Evolutionary conservation across 2,113 vertebrate species (phyloP).

Genomic region (Columba janthina): DNA sequence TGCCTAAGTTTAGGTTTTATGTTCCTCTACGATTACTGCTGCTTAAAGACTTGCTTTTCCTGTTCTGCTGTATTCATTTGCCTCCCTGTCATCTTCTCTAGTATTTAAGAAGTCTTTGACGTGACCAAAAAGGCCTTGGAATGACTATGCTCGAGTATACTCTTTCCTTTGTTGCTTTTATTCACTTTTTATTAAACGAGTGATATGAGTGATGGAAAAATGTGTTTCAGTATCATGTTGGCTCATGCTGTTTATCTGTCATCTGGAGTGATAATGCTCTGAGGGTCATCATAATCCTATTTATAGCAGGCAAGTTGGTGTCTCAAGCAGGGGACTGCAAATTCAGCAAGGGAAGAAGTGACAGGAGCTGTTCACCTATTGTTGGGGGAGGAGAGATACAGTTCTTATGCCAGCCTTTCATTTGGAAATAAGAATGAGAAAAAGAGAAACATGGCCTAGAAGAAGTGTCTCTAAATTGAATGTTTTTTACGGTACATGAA

Average conservation of each 20-base stretch:
- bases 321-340: neutral
- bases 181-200: neutral
- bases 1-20: neutral
- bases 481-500: slow-evolving; percentile 7
- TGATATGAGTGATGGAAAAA: neutral
- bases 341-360: slow-evolving; percentile 3
- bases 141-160: neutral
- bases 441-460: slow-evolving; percentile 1
- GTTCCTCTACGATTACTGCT: neutral
- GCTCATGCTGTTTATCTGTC: neutral
- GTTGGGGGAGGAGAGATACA: neutral
- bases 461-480: slow-evolving; percentile 5
- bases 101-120: neutral
- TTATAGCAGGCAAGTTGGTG: neutral
- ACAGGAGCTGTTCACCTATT: slow-evolving; percentile 4
- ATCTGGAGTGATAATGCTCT: neutral
- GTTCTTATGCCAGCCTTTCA: neutral
- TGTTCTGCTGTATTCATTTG: neutral
- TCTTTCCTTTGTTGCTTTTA: neutral
- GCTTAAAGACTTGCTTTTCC: neutral
- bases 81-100: neutral
- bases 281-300: neutral
- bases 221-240: neutral
- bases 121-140: neutral
- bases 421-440: slow-evolving; percentile 26